A percentile compares a stretch with the other conserved stretches of the same genome.
phyloP scores from a whole-genome alignment of 2,797 vertebrate species.

The Gallinago solitaria region DNA sequence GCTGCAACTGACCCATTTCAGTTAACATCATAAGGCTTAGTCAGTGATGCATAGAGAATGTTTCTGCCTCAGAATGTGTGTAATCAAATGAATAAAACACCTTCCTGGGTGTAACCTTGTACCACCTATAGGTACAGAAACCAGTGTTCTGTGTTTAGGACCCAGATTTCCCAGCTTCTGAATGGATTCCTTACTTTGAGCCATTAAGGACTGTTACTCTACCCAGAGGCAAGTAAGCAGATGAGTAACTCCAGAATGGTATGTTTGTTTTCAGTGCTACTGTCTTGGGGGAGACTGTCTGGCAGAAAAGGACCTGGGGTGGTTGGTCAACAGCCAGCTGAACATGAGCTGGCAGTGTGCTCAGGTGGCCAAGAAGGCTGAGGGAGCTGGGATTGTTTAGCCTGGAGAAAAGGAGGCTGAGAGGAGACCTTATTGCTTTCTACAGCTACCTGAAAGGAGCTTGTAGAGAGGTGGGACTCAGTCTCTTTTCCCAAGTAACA shows the following conservation, averaged over 20 bases:
- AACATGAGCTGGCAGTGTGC: too few species aligned
- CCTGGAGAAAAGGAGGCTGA: too few species aligned
- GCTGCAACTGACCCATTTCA: background rate
- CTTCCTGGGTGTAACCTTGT: background rate
- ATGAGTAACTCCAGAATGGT: background rate
- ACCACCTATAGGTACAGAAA: background rate
- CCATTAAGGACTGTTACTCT: background rate
- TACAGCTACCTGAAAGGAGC: too few species aligned
- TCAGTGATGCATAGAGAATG: background rate
- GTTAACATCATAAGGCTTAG: background rate
- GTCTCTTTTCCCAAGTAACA: too few species aligned
- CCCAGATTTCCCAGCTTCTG: background rate
- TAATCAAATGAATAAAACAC: background rate
- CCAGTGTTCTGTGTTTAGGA: background rate
- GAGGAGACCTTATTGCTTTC: too few species aligned
- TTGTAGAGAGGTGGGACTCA: too few species aligned
- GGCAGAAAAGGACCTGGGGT: too few species aligned
- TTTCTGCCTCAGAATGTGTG: background rate
- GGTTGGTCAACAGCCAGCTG: too few species aligned
- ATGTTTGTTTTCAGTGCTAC: background rate
- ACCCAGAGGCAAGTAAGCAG: background rate
- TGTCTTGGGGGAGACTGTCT: too few species aligned
- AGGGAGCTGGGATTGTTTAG: too few species aligned
- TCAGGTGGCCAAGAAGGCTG: too few species aligned
- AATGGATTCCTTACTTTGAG: background rate